A percentile compares a stretch with the other conserved stretches of the same genome.
These are phyloP conservation scores for Drosophila mimica DNA, from an alignment of 2,888 invertebrate genomes.

Conservation along the genomic window DNA sequence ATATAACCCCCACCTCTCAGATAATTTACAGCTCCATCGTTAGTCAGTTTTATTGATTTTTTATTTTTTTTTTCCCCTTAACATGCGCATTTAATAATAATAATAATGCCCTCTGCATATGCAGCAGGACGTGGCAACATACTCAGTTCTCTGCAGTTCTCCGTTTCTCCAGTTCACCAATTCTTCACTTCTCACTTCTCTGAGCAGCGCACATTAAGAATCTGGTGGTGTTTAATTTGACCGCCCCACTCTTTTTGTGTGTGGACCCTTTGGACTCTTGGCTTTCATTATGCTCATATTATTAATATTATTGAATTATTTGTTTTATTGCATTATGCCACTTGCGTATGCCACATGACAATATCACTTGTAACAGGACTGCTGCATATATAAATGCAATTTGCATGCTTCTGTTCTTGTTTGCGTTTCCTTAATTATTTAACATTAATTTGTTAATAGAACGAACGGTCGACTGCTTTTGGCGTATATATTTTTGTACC, in stretches of 20 bases:
- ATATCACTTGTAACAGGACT: slow-evolving; percentile 35
- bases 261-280: slow-evolving; percentile 15
- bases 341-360: slow-evolving; percentile 32
- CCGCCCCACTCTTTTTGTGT: neutral
- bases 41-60: slow-evolving; percentile 75
- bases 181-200: neutral
- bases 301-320: slow-evolving; percentile 77
- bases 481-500: slow-evolving; percentile 20
- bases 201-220: slow-evolving; percentile 60
- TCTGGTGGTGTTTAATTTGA: slow-evolving; percentile 24
- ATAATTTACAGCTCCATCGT: slow-evolving; percentile 34
- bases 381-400: slow-evolving; percentile 44
- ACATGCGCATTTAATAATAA: slow-evolving; percentile 59
- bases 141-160: neutral
- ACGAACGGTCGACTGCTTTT: slow-evolving; percentile 35
- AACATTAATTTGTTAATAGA: slow-evolving; percentile 74
- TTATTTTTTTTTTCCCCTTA: slow-evolving; percentile 30
- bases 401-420: slow-evolving; percentile 43
- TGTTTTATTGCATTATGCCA: slow-evolving; percentile 74
- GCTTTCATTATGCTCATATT: slow-evolving; percentile 61
- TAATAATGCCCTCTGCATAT: slow-evolving; percentile 5
- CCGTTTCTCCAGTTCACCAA: neutral
- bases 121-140: slow-evolving; percentile 6
- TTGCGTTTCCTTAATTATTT: slow-evolving; percentile 55
- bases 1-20: slow-evolving; percentile 21